A percentile compares a stretch with the other conserved stretches of the same genome.
Conservation (phyloP, 2,888 invertebrate species). For the Andrena praecox region DNA sequence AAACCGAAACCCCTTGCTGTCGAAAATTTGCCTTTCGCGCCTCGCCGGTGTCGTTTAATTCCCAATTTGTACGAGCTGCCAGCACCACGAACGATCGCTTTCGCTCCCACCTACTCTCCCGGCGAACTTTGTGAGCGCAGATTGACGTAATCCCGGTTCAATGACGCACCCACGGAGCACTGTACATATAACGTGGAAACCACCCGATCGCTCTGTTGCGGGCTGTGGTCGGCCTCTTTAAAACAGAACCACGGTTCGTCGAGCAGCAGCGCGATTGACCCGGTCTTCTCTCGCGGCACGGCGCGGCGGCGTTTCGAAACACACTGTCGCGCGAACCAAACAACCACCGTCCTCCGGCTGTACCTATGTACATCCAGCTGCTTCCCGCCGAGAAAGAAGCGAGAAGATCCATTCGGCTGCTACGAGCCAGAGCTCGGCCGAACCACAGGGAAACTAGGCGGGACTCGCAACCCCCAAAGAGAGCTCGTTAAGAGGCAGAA, state of each 20-base stretch:
- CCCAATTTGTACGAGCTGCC: slow-evolving; percentile 73
- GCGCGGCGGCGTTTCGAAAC: slow-evolving; percentile 36
- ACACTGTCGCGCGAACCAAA: neutral
- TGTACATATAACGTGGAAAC: slow-evolving; percentile 69
- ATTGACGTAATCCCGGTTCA: slow-evolving; percentile 75
- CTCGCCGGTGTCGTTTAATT: slow-evolving; percentile 71
- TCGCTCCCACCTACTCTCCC: slow-evolving; percentile 61
- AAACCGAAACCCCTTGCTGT: slow-evolving; percentile 42
- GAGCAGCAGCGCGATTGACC: slow-evolving; percentile 69
- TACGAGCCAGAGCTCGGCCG: no score
- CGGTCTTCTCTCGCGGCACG: slow-evolving; percentile 44
- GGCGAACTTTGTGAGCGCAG: slow-evolving; percentile 72
- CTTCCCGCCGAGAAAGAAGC: neutral
- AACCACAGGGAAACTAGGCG: no score
- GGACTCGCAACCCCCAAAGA: neutral
- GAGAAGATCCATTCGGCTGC: no score
- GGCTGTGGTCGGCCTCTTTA: slow-evolving; percentile 69
- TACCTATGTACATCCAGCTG: neutral
- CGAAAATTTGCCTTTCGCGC: slow-evolving; percentile 69
- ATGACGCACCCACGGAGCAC: slow-evolving; percentile 67
- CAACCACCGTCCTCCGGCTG: neutral
- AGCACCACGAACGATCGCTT: slow-evolving; percentile 71
- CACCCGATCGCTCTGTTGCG: slow-evolving; percentile 75
- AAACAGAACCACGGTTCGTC: slow-evolving; percentile 72
- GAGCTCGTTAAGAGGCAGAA: slow-evolving; percentile 13